A percentile compares a stretch with the other conserved stretches of the same genome.
Evolutionary conservation across 2,797 vertebrate species (phyloP).

Genomic region (Mormyrops boulengeri): DNA sequence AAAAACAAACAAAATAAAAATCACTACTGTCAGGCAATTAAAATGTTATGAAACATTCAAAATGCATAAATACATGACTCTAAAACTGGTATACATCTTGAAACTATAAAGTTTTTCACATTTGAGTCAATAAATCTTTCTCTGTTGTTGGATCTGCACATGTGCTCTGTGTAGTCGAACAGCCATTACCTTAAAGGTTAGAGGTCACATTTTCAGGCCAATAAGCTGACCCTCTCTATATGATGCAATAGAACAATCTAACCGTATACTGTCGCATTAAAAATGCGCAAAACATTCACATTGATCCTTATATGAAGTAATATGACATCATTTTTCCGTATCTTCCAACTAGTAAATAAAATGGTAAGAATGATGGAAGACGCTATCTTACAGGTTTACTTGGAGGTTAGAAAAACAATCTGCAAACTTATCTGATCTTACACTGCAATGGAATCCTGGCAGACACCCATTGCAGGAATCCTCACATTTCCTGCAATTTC

Average conservation of each 20-base stretch:
- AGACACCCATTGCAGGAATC: neutral
- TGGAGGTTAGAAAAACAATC: neutral
- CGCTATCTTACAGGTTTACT: neutral
- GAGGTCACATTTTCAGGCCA: neutral
- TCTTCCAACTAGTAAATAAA: neutral
- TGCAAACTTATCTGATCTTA: neutral
- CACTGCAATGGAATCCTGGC: neutral
- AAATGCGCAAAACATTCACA: neutral
- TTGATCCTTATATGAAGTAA: neutral
- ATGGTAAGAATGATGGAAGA: neutral
- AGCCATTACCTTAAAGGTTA: neutral
- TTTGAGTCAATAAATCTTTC: neutral
- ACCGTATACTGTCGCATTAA: neutral
- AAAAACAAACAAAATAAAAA: neutral
- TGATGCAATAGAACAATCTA: neutral
- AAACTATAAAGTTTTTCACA: neutral
- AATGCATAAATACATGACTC: neutral
- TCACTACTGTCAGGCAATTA: neutral
- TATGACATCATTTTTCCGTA: neutral
- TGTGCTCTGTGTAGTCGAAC: neutral
- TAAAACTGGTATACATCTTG: neutral
- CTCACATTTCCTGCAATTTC: slow-evolving; percentile 45
- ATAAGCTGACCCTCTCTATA: neutral
- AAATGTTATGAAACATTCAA: neutral
- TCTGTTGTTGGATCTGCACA: neutral